Evolutionary conservation across 1,140 invertebrate genomes (phyloP), one percentile per base, ranked within the genome.

Genomic region (Latrodectus geometricus): DNA sequence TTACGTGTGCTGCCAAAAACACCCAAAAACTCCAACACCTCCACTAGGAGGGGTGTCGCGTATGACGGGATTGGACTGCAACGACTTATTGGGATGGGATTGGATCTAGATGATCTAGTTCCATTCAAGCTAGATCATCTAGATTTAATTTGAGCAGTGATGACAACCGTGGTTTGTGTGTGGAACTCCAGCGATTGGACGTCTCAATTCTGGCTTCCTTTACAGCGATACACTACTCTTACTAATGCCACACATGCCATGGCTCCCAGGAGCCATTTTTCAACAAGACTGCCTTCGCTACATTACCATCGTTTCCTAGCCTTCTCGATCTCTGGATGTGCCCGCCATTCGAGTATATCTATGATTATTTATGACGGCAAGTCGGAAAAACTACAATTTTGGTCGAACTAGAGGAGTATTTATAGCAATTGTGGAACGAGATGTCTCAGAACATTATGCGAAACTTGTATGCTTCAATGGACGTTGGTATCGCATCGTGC

Each of bases 1-100:
- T 74, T 74, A 74, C 72, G 23, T 76, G 49, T 76, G 49, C 74
- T 76, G 74, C 74, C 9, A 0, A 3, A 56, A 12, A 76, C 74
- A 12, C 50, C 17, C 74, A 76, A 7, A 48, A 48, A 76, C n/a
- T n/a, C 5, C 49, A 15, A 54, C 54, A 12, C 74, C n/a, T 76
- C 74, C 72, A n/a, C 20, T 9, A 56, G 3, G 14, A 52, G 74
- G 54, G 0, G 0, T 76, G 74, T 15, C 74, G 8, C 21, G 74
- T 4, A 76, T 56, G 54, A 61, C 3, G 54, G 8, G 8, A 61
- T 8, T 61, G 54, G 74, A 76, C 76, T 78, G 54, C 9, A 8
- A 15, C 56, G 76, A n/a, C n/a, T n/a, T n/a, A n/a, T n/a, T n/a
- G n/a, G n/a, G 54, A 61, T 2, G 54, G 8, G 8, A n/a, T n/a